phyloP scores from a whole-genome alignment of 2,888 invertebrate species.

The Agonopterix alstromeriana region DNA sequence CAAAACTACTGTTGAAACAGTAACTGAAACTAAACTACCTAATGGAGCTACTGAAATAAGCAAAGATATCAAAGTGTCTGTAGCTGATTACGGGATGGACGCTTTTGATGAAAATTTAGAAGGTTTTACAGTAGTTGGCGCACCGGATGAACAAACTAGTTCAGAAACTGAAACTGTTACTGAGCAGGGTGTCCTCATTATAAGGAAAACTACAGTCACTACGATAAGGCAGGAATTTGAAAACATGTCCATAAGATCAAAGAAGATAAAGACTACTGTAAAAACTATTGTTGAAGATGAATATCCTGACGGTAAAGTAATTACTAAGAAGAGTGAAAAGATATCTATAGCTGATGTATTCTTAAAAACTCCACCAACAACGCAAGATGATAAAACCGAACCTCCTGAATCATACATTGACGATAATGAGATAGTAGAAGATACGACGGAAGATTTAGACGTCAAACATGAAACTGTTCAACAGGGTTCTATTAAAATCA shows the following conservation, averaged over 20 bases:
- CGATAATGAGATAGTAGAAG: constrained; percentile 57
- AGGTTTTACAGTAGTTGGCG: constrained; percentile 38
- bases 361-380: constrained; percentile 26
- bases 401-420: constrained; percentile 35
- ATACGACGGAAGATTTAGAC: constrained; percentile 55
- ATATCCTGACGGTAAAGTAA: constrained; percentile 57
- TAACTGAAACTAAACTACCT: constrained; percentile 49
- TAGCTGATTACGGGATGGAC: constrained; percentile 49
- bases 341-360: constrained; percentile 54
- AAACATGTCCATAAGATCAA: constrained; percentile 31
- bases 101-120: constrained; percentile 46
- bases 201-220: constrained; percentile 49
- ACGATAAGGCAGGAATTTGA: constrained; percentile 54
- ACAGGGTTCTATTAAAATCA: constrained; percentile 46
- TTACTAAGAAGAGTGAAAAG: constrained; percentile 61
- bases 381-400: constrained; percentile 23
- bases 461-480: constrained; percentile 52
- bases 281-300: constrained; percentile 54
- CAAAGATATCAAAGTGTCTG: constrained; percentile 58
- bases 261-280: constrained; percentile 54
- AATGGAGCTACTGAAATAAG: constrained; percentile 55
- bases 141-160: constrained; percentile 39
- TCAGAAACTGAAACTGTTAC: constrained; percentile 32
- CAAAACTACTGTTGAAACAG: constrained; percentile 50
- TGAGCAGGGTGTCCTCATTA: constrained; percentile 45